Evolutionary conservation across 2,797 vertebrate species (phyloP).

Genomic region (Diplodus sargus): DNA sequence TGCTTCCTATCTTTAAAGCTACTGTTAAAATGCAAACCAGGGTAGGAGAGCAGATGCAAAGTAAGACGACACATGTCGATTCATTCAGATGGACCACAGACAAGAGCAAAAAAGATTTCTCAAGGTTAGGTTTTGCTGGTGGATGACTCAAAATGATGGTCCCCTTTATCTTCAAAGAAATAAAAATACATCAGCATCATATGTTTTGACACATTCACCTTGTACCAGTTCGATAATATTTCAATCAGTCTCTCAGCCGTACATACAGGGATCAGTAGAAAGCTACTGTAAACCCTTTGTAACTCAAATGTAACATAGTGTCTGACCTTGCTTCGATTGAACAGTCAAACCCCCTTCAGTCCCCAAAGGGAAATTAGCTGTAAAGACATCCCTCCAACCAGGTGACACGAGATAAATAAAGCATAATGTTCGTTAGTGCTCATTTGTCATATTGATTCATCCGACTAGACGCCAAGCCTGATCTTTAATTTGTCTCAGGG

Average conservation of each 20-base stretch:
- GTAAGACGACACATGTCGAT: background rate
- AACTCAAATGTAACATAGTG: background rate
- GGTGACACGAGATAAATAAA: slow-evolving; percentile 32
- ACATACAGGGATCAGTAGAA: background rate
- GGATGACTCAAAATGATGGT: background rate
- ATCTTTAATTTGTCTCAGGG: slow-evolving; percentile 82
- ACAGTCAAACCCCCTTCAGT: slow-evolving; percentile 19
- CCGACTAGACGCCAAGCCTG: slow-evolving; percentile 20
- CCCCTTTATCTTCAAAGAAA: background rate
- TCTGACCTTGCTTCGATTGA: slow-evolving; percentile 12
- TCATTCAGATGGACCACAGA: background rate
- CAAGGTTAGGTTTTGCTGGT: background rate
- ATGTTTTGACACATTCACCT: no score
- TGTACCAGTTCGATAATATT: background rate
- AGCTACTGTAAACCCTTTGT: background rate
- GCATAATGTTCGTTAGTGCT: slow-evolving; percentile 36
- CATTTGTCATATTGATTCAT: slow-evolving; percentile 55
- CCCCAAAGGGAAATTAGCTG: slow-evolving; percentile 15
- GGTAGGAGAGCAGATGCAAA: background rate
- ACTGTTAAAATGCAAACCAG: background rate
- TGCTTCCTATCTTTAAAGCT: background rate
- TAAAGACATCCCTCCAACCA: slow-evolving; percentile 18
- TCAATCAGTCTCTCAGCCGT: no score
- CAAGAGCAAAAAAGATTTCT: background rate
- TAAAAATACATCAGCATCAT: background rate